Base-by-base conservation (phyloP, 2,888 invertebrate genomes). In the Eustalomyia histrio region DNA sequence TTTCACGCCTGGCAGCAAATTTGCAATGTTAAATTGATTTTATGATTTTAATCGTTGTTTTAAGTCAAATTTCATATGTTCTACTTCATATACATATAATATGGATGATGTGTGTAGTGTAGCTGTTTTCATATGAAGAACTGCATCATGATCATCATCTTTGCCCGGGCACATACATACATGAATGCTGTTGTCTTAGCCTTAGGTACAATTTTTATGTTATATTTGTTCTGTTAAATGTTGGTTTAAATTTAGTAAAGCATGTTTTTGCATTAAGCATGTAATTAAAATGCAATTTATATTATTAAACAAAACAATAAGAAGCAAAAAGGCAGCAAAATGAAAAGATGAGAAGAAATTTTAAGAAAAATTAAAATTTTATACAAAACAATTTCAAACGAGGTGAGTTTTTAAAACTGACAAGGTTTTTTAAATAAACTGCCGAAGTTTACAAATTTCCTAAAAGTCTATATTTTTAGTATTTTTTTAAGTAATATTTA, bases 281-380 rank as follows among this genome's bases (percentile, higher is more conserved):
- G 82, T 86, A 89, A 89, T 89, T 89, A 89, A 89, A 89, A 89
- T 86, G 86, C 87, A 86, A 89, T 89, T 86, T 85, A 80, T 83
- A 79, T 80, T 57, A 58, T 47, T 43, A 43, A n/a, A 35, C n/a
- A 43, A 65, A 21, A 29, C 3, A 24, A 24, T 24, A 6, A 29
- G 18, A 53, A n/a, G 10, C 17, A 60, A 16, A 12, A 47, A 21
- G 12, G 6, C 29, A 39, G n/a, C 50, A 57, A 58, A 50, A 18
- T 29, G 24, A 8, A 0, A 16, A 12, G 17, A 18, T 10, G 12
- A 12, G 17, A 18, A 16, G 7, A 21, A 67, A 39, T 39, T 43
- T 52, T 14, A 33, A 21, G 21, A 21, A 21, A 21, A 3, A 3
- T 21, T 4, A 21, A 21, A 21, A 21, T 21, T 21, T 21, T 21